Evolutionary conservation across 2,888 invertebrate species (phyloP).

Genomic region (Cylloceria caligata): DNA sequence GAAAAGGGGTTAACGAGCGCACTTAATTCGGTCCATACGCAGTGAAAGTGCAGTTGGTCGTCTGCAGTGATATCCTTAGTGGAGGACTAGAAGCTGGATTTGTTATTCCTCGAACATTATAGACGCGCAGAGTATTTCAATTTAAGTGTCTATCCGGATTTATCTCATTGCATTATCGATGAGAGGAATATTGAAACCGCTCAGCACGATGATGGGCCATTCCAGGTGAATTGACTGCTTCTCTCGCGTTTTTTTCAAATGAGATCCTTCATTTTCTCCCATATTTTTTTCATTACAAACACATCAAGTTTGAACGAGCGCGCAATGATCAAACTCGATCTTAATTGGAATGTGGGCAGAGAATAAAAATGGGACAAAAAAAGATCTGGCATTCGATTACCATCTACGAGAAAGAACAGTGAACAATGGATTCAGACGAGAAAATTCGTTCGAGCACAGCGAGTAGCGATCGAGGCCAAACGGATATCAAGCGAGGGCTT

Average conservation of each 20-base stretch:
- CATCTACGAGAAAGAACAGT: constrained; percentile 1
- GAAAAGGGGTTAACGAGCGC: constrained; percentile 35
- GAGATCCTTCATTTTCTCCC: background rate
- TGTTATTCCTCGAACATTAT: constrained; percentile 13
- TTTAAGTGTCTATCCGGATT: constrained; percentile 16
- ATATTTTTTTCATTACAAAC: background rate
- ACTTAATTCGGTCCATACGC: constrained; percentile 33
- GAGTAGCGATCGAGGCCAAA: constrained; percentile 52
- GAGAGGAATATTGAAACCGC: background rate
- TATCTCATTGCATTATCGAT: constrained; percentile 12
- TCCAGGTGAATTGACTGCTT: background rate
- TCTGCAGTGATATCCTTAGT: background rate
- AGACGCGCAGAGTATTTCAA: background rate
- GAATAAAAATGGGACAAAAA: background rate
- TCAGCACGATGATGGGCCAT: background rate
- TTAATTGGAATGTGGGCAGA: constrained; percentile 31
- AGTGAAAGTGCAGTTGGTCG: constrained; percentile 26
- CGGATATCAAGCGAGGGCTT: constrained; percentile 54
- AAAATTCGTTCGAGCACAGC: constrained; percentile 32
- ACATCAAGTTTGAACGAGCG: background rate
- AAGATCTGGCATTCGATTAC: constrained; percentile 8
- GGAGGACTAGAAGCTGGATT: background rate
- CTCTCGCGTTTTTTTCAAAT: too few species aligned
- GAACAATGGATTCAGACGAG: constrained; percentile 23
- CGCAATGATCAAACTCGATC: constrained; percentile 4